Conservation (phyloP, 2,797 vertebrate species). For the Pangasius krempfi region DNA sequence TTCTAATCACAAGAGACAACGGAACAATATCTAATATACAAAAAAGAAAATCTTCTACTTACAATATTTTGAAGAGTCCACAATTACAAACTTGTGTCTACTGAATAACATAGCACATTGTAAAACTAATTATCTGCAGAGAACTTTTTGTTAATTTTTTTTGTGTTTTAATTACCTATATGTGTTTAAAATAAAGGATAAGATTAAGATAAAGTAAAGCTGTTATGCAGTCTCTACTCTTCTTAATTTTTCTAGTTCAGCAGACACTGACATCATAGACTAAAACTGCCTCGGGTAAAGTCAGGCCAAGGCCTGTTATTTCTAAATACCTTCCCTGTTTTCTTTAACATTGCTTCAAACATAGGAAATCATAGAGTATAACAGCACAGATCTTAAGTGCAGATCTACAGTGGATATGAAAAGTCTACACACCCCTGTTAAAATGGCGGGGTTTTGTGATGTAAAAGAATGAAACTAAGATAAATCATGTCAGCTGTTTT, state of each 20-base stretch:
- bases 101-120: neutral
- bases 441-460: too few species aligned
- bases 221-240: neutral
- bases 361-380: neutral
- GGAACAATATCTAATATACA: neutral
- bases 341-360: neutral
- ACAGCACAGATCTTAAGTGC: neutral
- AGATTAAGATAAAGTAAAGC: neutral
- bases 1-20: neutral
- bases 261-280: conserved; percentile 1
- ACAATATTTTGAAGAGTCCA: neutral
- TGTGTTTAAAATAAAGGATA: neutral
- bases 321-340: conserved; percentile 33
- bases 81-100: neutral
- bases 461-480: too few species aligned
- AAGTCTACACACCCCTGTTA: too few species aligned
- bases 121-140: neutral
- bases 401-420: too few species aligned
- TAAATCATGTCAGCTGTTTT: too few species aligned
- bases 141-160: neutral
- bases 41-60: neutral
- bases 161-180: neutral
- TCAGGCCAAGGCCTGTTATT: conserved; percentile 31
- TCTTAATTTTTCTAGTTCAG: neutral
- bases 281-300: neutral